These are phyloP conservation scores for Clinocottus analis DNA, from an alignment of 2,113 vertebrate genomes.

Conservation along the genomic window DNA sequence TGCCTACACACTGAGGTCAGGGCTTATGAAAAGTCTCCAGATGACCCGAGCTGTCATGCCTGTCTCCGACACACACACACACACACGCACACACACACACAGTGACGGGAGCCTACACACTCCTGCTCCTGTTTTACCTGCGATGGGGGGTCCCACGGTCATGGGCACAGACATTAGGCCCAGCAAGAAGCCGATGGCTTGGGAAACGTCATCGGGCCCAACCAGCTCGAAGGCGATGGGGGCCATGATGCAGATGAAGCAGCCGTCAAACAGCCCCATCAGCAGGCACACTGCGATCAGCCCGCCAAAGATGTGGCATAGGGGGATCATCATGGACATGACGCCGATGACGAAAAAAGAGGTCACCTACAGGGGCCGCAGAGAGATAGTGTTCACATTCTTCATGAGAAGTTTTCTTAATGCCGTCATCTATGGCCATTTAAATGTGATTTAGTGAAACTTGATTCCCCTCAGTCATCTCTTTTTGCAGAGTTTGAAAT, in stretches of 20 bases:
- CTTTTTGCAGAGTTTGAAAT: too few species aligned
- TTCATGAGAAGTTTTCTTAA: neutral
- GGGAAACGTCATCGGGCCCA: conserved; percentile 90
- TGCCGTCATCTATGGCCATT: neutral
- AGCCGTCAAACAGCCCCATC: conserved; percentile 98
- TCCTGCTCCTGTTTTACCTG: conserved; percentile 83
- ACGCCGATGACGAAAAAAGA: conserved; percentile 95
- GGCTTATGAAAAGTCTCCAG: neutral
- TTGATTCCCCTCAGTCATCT: too few species aligned
- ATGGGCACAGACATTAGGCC: conserved; percentile 97
- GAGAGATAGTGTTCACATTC: neutral
- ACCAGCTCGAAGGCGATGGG: conserved; percentile 97
- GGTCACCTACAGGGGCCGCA: conserved; percentile 83
- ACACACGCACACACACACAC: neutral
- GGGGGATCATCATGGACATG: conserved; percentile 98
- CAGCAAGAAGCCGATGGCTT: conserved; percentile 96
- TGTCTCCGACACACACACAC: neutral
- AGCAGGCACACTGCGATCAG: conserved; percentile 95
- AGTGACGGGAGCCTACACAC: too few species aligned
- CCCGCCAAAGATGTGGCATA: conserved; percentile 88
- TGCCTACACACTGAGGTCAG: neutral
- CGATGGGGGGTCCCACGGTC: conserved; percentile 94
- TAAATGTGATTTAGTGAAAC: too few species aligned
- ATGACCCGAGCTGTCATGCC: neutral
- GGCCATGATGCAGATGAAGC: conserved; percentile 99